Base-by-base conservation (phyloP, 1,140 invertebrate genomes). In the Micrasema longulum region DNA sequence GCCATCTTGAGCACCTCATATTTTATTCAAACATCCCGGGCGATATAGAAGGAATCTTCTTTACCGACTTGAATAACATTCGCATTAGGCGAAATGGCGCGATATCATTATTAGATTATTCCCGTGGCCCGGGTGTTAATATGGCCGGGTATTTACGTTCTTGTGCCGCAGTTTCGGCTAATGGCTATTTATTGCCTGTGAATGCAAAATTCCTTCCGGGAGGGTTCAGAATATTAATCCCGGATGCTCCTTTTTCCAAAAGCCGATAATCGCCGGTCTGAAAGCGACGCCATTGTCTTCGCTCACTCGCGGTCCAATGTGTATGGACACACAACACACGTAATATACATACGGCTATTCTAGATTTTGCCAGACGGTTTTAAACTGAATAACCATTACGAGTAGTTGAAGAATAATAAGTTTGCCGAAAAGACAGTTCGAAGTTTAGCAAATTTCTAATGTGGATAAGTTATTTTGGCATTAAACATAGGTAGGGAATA, bases 121-220 rank as follows among this genome's bases (percentile, higher is more conserved):
- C 22, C 14, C 36, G 36, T 14, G 20, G 57, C 20, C 16, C 16
- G n/a, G 35, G 36, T 63, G 36, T 43, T 63, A 63, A 63, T 63
- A 45, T 22, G 18, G 11, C 12, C 12, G 47, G 14, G 26, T 67
- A 53, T 67, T 67, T 67, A 67, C 53, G 64, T 16, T 41, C 36
- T 63, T 20, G 38, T 60, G 38, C 22, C 41, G 26, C 41, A 50
- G 22, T 53, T 67, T 67, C 26, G 14, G 47, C 48, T 52, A 67
- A 53, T 67, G 64, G 64, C 64, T 67, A 67, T 67, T 67, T 67
- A 67, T 53, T 67, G 48, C 47, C 41, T 14, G 31, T 38, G 48
- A 52, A 67, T 67, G 64, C 64, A 67, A 67, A 67, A 38, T 53
- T 18, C 48, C 64, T 50, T 52, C 64, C 14, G 48, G 63, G 48